A percentile compares a stretch with the other conserved stretches of the same genome.
Conservation (phyloP, 2,888 invertebrate species). For the Spodoptera littoralis region DNA sequence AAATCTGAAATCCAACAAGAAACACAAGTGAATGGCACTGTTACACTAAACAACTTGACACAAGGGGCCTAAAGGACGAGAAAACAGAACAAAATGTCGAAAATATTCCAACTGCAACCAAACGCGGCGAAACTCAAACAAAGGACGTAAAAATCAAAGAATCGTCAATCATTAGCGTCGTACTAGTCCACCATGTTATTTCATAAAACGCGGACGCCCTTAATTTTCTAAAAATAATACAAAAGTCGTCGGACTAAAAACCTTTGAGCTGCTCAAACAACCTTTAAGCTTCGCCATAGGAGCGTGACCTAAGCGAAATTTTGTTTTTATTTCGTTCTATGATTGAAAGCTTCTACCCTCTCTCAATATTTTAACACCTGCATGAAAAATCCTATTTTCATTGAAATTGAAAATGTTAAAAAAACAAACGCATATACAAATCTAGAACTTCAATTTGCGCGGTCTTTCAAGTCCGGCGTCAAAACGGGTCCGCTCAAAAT, state of each 20-base stretch:
- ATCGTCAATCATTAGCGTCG: conserved; percentile 37
- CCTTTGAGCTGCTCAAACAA: not conserved
- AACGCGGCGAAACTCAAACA: conserved; percentile 35
- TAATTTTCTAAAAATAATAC: not conserved
- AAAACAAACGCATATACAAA: conserved; percentile 11
- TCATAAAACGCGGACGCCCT: conserved; percentile 20
- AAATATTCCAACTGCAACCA: conserved; percentile 21
- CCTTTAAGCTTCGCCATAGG: not conserved
- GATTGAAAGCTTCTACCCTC: not conserved
- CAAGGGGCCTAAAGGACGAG: not conserved
- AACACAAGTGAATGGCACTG: not conserved
- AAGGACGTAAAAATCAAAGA: conserved; percentile 25
- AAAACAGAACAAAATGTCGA: conserved; percentile 19
- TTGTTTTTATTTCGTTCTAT: not conserved
- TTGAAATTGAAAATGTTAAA: conserved; percentile 2
- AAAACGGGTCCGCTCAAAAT: conserved; percentile 41
- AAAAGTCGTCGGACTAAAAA: not conserved
- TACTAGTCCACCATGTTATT: conserved; percentile 25
- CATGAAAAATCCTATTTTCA: not conserved
- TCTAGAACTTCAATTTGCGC: conserved; percentile 12
- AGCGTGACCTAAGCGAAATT: conserved; percentile 1
- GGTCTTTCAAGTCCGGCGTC: conserved; percentile 20
- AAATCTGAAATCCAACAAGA: not conserved
- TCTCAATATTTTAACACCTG: not conserved
- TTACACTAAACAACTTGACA: conserved; percentile 8